Evolutionary conservation across 2,797 vertebrate species (phyloP), one percentile per base, ranked within the genome.

Genomic region (Rhinatrema bivittatum): DNA sequence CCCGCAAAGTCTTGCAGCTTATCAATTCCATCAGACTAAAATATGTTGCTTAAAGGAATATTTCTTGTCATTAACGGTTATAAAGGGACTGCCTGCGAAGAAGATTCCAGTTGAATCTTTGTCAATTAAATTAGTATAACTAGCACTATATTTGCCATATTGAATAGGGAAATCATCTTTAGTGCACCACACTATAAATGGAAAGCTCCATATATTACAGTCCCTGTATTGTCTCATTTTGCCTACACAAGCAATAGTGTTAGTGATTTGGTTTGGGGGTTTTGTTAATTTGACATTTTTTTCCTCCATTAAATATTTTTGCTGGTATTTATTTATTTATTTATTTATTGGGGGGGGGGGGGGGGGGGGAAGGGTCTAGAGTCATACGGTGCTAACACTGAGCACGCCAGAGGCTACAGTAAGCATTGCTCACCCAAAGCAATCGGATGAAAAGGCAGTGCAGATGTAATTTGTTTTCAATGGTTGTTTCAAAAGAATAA

Each of bases 391-490:
- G 70, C 84, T 86, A 81, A 74, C 58, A 58, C 39, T 30, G 70
- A 70, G 70, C 78, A 75, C 65, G 85, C 84, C 56, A 72, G 71
- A 69, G 80, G 71, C 77, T 81, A 72, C 71, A 62, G 60, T 92
- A 87, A 93, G 87, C 91, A 88, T 85, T 91, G 93, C 87, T 94
- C 91, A 92, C 89, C 87, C 84, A 76, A 81, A 89, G 90, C 91
- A 81, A 93, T 91, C 82, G 89, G 93, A 93, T 90, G 90, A 93
- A 94, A 93, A 94, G 88, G 89, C 92, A 93, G 93, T 91, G 95
- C 93, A 97, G 93, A 97, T 97, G 92, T 97, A 97, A 97, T 98
- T 98, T 95, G 94, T 98, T 97, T 97, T 96, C 94, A 97, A 97
- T 97, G 95, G 91, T 92, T 94, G 92, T 95, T 98, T 97, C 93